Conservation (phyloP, 2,888 invertebrate genomes). For the Bimastos eiseni region DNA sequence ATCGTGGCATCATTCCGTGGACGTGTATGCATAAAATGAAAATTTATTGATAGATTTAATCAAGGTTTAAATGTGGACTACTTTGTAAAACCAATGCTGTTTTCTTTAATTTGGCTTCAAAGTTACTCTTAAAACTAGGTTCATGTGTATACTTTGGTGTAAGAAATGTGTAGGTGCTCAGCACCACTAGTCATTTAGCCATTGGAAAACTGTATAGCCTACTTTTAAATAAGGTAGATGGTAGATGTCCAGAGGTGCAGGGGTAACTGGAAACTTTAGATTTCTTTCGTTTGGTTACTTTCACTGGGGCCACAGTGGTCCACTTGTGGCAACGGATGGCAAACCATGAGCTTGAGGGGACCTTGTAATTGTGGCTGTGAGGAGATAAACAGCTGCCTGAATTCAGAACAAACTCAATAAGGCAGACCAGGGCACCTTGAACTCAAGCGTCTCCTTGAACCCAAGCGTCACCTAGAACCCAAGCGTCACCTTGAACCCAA, state of each 20-base stretch:
- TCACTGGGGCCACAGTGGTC: too few species aligned
- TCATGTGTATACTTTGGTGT: background rate
- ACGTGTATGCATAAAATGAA: background rate
- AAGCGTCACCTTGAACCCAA: too few species aligned
- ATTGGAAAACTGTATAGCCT: background rate
- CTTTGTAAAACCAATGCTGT: background rate
- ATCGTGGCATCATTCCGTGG: background rate
- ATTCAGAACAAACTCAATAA: background rate
- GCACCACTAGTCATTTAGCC: background rate
- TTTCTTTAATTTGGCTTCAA: background rate
- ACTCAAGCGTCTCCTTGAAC: too few species aligned
- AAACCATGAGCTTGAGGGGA: too few species aligned
- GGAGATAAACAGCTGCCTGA: background rate
- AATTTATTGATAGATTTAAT: background rate
- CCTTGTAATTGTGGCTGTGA: too few species aligned
- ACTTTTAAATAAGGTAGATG: background rate
- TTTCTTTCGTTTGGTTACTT: background rate
- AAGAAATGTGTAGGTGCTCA: too few species aligned
- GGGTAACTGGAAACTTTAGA: background rate
- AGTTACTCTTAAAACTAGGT: background rate
- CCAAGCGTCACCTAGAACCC: too few species aligned
- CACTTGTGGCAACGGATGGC: too few species aligned
- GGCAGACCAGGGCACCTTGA: background rate
- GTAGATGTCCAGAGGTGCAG: too few species aligned
- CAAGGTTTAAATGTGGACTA: background rate